Percentiles rank a stretch among this genome's conserved stretches.
These are phyloP conservation scores for Oikopleura vanhoeffeni DNA, from an alignment of 23 tunicate species.

Conservation along the genomic window DNA sequence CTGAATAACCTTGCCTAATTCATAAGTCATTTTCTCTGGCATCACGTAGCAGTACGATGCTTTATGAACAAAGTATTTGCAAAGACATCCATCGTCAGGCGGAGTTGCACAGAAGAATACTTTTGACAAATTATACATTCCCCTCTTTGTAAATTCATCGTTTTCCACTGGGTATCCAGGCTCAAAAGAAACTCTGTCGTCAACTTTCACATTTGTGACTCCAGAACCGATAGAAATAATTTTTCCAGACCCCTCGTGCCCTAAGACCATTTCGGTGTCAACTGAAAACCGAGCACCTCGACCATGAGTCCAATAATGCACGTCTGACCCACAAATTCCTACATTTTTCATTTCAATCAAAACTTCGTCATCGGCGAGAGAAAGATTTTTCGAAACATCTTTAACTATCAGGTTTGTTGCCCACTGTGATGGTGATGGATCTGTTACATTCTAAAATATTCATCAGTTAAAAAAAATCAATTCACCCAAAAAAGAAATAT, in stretches of 20 bases:
- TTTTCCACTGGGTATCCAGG: slow-evolving; percentile 18
- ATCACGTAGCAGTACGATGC: slow-evolving; percentile 20
- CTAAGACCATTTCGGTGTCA: slow-evolving; percentile 17
- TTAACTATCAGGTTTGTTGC: neutral
- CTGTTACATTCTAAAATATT: neutral
- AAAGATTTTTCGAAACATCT: neutral
- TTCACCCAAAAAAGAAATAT: too few species aligned
- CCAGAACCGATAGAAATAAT: slow-evolving; percentile 11
- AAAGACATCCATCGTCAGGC: slow-evolving; percentile 19
- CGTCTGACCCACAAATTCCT: slow-evolving; percentile 27
- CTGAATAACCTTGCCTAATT: too few species aligned
- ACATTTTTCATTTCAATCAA: slow-evolving; percentile 17
- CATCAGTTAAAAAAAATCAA: too few species aligned
- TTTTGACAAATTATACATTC: slow-evolving; percentile 17
- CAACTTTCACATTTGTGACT: slow-evolving; percentile 16
- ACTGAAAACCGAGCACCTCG: slow-evolving; percentile 18
- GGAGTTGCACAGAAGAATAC: slow-evolving; percentile 20
- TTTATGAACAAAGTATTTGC: slow-evolving; percentile 19
- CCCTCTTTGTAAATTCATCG: slow-evolving; percentile 19
- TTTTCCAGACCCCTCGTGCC: slow-evolving; percentile 23
- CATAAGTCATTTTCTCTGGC: slow-evolving; percentile 5
- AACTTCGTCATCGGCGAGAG: slow-evolving; percentile 16
- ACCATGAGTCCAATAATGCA: slow-evolving; percentile 21
- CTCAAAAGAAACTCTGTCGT: slow-evolving; percentile 20
- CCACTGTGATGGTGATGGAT: neutral